Base-by-base conservation (phyloP, 2,113 vertebrate genomes). In the Mohoua ochrocephala region DNA sequence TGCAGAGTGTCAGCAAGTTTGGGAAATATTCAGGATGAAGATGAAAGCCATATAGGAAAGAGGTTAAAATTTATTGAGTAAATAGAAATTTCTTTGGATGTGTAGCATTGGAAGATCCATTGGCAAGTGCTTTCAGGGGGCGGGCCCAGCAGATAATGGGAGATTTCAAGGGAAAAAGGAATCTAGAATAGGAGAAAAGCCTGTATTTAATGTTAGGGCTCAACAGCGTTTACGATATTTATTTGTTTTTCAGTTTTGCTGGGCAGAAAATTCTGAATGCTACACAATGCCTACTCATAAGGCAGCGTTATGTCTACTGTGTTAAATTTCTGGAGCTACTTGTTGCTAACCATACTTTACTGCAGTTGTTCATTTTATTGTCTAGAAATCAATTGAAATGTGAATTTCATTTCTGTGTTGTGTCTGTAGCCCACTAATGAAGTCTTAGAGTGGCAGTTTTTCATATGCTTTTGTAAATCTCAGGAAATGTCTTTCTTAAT, bases 381-480 rank as follows among this genome's bases (percentile, higher is more conserved):
- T 69, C 45, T 45, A 64, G 54, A 67, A 65, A 73, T 79, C 49
- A 84, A 90, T 22, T 79, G 50, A 84, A 89, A 87, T 52, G 12
- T 57, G 53, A 49, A 65, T 89, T 91, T 77, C 2, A 74, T 80
- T 86, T 84, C 59, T 73, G 6, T 53, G 31, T 60, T 75, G 33
- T 53, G 19, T 64, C 50, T 68, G 37, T 84, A 80, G 67, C 14
- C 59, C 11, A 23, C 6, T 73, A 85, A 87, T 88, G 45, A 85
- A 93, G 37, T 60, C 65, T 73, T 64, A 56, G n/a, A 31, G 31
- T 83, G n/a, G 45, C 15, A 79, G 11, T 56, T 94, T 85, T 91
- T 91, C 31, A n/a, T 52, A 59, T 17, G 26, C 41, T 91, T 86
- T 85, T 75, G 24, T 78, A 75, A 78, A 78, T 84, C 39, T 89